Base-by-base conservation (phyloP, 2,888 invertebrate genomes). In the Meteorus colon region DNA sequence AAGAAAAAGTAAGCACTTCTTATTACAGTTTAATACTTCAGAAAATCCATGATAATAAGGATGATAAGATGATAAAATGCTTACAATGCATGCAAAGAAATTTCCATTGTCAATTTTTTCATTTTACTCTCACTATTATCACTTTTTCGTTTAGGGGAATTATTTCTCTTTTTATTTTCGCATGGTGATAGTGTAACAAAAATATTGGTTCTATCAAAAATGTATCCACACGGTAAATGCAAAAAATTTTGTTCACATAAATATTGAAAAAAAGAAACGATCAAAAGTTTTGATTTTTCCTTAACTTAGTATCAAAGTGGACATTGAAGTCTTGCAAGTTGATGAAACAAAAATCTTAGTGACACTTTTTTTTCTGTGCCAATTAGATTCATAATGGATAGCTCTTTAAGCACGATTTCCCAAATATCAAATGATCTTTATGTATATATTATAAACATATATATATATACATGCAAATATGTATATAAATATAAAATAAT, bases 1-100 rank as follows among this genome's bases (percentile, higher is more conserved):
- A 97, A 89, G 96, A 96, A 88, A 96, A 96, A 95, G 96, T 96
- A 92, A 91, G 92, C 90, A 79, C 76, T 80, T 78, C 51, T 70
- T 65, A 24, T 24, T 24, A 24, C 24, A 51, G 65, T 62, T 72
- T 62, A n/a, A 59, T 78, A 76, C 48, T 29, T 66, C 78, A 73
- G 77, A 78, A 73, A 51, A 59, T 72, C 60, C 5, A 19, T 75
- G 68, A 59, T 70, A 62, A 75, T 67, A 76, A 76, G 73, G 63
- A 72, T 75, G 45, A 75, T 67, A 24, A 34, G 34, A 34, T 66
- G 34, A 76, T 65, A 12, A 24, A 45, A 60, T 41, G 27, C 27
- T 68, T 45, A 24, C 45, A 29, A 19, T 67, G 72, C 66, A 72
- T 76, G 72, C 45, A 24, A 24, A 34, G 62, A 60, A 16, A 62